phyloP scores from a whole-genome alignment of 1,140 invertebrate species.

The Aphelinus atriplicis region DNA sequence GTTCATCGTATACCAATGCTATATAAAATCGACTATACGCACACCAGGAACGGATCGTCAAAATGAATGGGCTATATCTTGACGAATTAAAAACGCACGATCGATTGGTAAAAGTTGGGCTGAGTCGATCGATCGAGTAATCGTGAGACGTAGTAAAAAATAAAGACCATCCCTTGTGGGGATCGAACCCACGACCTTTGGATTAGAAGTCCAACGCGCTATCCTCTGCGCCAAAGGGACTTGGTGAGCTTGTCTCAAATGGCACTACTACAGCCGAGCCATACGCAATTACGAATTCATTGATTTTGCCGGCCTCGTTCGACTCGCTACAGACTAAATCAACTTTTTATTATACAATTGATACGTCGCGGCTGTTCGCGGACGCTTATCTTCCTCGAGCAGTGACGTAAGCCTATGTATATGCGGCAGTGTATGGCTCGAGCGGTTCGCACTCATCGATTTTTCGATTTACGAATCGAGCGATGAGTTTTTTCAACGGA shows the following conservation, averaged over 20 bases:
- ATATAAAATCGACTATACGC: no score
- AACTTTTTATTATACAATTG: no score
- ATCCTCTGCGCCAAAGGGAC: constrained; percentile 70
- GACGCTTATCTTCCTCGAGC: no score
- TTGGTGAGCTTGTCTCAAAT: constrained; percentile 20
- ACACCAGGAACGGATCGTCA: background rate
- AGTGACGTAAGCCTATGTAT: background rate
- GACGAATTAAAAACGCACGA: constrained; percentile 37
- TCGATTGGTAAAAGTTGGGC: no score
- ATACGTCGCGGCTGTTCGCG: no score
- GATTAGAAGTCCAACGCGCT: constrained; percentile 71
- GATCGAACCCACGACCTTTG: constrained; percentile 71
- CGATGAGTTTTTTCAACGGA: no score
- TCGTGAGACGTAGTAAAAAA: constrained; percentile 8
- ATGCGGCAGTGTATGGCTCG: no score
- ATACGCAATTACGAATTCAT: background rate
- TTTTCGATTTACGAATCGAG: no score
- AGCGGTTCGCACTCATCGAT: no score
- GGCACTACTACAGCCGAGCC: background rate
- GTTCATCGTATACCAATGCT: no score
- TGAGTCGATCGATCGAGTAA: background rate
- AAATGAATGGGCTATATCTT: constrained; percentile 25
- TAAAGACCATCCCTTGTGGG: constrained; percentile 67
- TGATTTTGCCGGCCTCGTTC: background rate
- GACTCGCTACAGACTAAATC: no score